Base-by-base conservation (phyloP, 35 echinoderm and acorn worm species). In the Nesometra sesokonis region DNA sequence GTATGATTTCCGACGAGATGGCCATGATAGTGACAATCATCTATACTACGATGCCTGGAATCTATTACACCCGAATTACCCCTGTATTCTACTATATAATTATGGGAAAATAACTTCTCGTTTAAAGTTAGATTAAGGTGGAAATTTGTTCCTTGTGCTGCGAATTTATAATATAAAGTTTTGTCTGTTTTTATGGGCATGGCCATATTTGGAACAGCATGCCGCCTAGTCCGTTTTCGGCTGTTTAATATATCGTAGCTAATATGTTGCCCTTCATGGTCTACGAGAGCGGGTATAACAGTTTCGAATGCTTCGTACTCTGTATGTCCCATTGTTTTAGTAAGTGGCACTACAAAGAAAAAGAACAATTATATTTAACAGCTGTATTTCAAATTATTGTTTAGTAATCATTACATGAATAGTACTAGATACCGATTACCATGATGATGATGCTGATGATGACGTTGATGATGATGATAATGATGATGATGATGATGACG, bases 181-280 rank as follows among this genome's bases (percentile, higher is more conserved):
- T 88, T 83, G 78, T 84, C 67, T 39, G 35, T 37, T 35, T 37
- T 38, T 34, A 30, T 34, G 2, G 52, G 52, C 21, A 67, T 67
- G 40, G 13, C 57, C 84, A 85, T 90, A 39, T 87, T 83, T 35
- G 33, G 34, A 83, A 36, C 35, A 37, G 81, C 37, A 39, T 38
- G 9, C 17, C 96, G 89, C 52, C 92, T 90, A 99, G 96, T 99
- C 90, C 96, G 89, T 89, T 99, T 99, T 80, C 92, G 76, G 80
- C 96, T 99, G 87, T 99, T 99, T 81, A 94, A 94, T 47, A 99
- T 84, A 79, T 99, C 93, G 82, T 90, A 94, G 80, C 93, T 94
- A 47, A 99, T 77, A 83, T 92, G 89, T 38, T 99, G 82, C 40
- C 96, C 96, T n/a, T 85, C 35, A 33, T 94, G 87, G 82, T 99